Evolutionary conservation across 2,113 vertebrate genomes (phyloP).

Genomic region (Ammospiza caudacuta): DNA sequence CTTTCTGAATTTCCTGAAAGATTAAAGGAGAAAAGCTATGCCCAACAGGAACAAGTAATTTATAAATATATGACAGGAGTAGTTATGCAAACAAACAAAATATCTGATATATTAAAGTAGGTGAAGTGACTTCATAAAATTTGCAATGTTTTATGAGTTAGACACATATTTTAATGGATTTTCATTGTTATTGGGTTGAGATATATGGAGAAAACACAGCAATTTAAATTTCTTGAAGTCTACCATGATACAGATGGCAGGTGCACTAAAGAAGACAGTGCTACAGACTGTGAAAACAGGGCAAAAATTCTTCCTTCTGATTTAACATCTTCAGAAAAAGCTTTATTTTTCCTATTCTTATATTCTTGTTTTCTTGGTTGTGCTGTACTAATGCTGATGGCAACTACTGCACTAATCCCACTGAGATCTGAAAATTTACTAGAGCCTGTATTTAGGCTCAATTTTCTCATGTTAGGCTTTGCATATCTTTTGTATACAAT

Average conservation of each 20-base stretch:
- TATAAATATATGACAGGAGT: not conserved
- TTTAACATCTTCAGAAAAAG: not conserved
- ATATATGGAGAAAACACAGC: not conserved
- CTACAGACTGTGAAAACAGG: not conserved
- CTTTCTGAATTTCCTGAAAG: not conserved
- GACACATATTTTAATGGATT: not conserved
- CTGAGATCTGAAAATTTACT: not conserved
- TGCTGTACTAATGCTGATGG: not conserved
- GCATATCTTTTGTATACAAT: not conserved
- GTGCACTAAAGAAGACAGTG: not conserved
- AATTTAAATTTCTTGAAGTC: not conserved
- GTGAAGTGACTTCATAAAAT: not conserved
- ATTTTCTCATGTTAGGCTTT: not conserved
- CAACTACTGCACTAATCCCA: not conserved
- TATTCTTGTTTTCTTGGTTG: not conserved
- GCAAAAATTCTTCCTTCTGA: not conserved
- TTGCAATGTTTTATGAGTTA: not conserved
- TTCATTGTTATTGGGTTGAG: not conserved
- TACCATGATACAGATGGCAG: not conserved
- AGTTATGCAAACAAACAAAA: not conserved
- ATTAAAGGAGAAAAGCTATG: not conserved
- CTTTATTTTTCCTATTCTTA: not conserved
- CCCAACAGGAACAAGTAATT: not conserved
- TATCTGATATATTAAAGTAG: not conserved
- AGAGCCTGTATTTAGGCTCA: not conserved